Evolutionary conservation across 2,888 invertebrate species (phyloP).

Genomic region (Seira musarum): DNA sequence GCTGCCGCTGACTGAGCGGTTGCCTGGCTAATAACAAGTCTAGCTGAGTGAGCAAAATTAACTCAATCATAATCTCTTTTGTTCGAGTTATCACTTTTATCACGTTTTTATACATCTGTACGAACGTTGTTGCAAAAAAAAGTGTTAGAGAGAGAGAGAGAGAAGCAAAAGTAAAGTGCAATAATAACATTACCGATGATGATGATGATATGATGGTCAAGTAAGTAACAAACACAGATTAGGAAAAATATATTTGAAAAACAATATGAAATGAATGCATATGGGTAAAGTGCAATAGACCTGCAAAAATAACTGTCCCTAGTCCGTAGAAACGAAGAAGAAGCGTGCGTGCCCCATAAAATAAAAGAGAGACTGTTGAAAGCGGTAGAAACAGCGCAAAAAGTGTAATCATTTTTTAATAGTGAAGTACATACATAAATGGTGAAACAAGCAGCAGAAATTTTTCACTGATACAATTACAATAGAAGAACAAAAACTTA

Average conservation of each 20-base stretch:
- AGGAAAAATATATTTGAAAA: neutral
- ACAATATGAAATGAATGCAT: neutral
- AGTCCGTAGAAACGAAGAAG: neutral
- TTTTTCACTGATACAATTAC: neutral
- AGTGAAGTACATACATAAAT: neutral
- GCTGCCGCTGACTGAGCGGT: too few relatives aligned
- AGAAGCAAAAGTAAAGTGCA: neutral
- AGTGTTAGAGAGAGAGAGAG: neutral
- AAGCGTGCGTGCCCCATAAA: constrained; percentile 7
- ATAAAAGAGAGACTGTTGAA: neutral
- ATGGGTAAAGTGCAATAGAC: neutral
- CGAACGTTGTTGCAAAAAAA: neutral
- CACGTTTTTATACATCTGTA: neutral
- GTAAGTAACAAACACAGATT: neutral
- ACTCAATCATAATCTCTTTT: constrained; percentile 7
- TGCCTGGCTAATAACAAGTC: too few relatives aligned
- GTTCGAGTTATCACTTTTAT: neutral
- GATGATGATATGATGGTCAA: neutral
- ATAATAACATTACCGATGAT: neutral
- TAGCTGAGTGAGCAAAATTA: neutral
- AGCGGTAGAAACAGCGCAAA: neutral
- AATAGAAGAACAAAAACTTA: neutral
- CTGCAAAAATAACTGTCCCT: constrained; percentile 1
- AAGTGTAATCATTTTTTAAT: neutral
- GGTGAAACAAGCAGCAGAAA: neutral